Evolutionary conservation across 92 coral and sea anemone species (phyloP).

Genomic region (Epizoanthus ramosus): DNA sequence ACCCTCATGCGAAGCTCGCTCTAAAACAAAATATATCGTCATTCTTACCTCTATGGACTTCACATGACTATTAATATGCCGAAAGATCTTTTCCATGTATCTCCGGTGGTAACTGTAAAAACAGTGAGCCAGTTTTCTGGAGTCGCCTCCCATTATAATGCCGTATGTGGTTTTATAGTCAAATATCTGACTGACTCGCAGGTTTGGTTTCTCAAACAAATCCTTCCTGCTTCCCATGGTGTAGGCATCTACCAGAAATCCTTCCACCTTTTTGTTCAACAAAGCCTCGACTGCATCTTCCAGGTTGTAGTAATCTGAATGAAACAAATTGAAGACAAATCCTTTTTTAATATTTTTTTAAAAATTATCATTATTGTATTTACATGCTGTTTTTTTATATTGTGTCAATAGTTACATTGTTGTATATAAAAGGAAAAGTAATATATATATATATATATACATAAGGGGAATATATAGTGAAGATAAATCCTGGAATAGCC

Average conservation of each 20-base stretch:
- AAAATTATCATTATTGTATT: too few relatives aligned
- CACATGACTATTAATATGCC: slow-evolving; percentile 12
- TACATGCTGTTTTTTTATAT: too few relatives aligned
- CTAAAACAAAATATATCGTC: background rate
- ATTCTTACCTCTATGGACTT: slow-evolving; percentile 14
- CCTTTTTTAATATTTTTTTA: too few relatives aligned
- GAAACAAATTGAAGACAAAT: background rate
- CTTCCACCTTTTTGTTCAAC: slow-evolving; percentile 42
- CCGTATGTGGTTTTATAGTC: slow-evolving; percentile 55
- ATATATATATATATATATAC: too few relatives aligned
- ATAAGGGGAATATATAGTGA: too few relatives aligned
- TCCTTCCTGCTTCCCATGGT: slow-evolving; percentile 49
- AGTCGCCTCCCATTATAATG: slow-evolving; percentile 48
- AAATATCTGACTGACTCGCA: slow-evolving; percentile 28
- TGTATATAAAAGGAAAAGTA: too few relatives aligned
- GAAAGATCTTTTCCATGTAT: slow-evolving; percentile 22
- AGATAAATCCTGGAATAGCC: too few relatives aligned
- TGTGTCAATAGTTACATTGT: too few relatives aligned
- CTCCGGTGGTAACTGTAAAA: slow-evolving; percentile 37
- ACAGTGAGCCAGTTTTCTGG: slow-evolving; percentile 40
- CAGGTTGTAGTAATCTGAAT: slow-evolving; percentile 17
- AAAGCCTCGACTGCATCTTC: slow-evolving; percentile 26
- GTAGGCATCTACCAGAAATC: slow-evolving; percentile 44
- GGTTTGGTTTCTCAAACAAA: slow-evolving; percentile 43
- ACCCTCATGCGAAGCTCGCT: too few relatives aligned